These are phyloP conservation scores for Toxotes chatareus DNA, from an alignment of 2,113 vertebrate genomes.

Conservation along the genomic window DNA sequence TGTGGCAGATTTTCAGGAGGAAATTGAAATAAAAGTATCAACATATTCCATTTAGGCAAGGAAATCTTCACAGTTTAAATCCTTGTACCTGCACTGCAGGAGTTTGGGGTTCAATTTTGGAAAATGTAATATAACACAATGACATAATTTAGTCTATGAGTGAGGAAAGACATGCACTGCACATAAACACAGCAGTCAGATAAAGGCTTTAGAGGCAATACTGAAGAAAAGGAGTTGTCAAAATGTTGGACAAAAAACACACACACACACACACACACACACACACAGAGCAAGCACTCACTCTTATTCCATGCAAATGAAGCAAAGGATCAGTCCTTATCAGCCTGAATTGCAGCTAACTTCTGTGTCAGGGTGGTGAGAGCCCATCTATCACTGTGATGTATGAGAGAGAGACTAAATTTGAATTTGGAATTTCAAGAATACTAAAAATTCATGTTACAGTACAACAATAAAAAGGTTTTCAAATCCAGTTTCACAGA, in stretches of 20 bases:
- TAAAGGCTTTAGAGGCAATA: not conserved
- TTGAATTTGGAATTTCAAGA: not conserved
- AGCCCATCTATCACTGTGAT: conserved; percentile 44
- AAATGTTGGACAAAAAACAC: not conserved
- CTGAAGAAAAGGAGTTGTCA: conserved; percentile 15
- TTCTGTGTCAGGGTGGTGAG: conserved; percentile 17
- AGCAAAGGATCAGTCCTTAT: conserved; percentile 30
- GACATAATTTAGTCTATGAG: not conserved
- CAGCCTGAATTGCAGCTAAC: conserved; percentile 29
- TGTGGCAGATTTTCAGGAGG: not conserved
- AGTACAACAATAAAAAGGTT: not conserved
- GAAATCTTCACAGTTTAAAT: not conserved
- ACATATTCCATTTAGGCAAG: not conserved
- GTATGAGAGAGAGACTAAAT: not conserved
- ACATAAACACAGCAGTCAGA: not conserved
- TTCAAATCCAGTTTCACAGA: not conserved
- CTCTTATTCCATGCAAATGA: conserved; percentile 17
- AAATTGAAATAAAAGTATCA: conserved; percentile 8
- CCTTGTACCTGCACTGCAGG: not conserved
- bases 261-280: conserved; percentile 8
- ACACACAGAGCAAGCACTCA: not conserved
- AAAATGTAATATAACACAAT: not conserved
- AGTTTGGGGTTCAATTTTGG: not conserved
- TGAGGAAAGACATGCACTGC: not conserved
- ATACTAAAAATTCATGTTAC: not conserved